Base-by-base conservation (phyloP, 2,113 vertebrate genomes). In the Daubentonia madagascariensis region DNA sequence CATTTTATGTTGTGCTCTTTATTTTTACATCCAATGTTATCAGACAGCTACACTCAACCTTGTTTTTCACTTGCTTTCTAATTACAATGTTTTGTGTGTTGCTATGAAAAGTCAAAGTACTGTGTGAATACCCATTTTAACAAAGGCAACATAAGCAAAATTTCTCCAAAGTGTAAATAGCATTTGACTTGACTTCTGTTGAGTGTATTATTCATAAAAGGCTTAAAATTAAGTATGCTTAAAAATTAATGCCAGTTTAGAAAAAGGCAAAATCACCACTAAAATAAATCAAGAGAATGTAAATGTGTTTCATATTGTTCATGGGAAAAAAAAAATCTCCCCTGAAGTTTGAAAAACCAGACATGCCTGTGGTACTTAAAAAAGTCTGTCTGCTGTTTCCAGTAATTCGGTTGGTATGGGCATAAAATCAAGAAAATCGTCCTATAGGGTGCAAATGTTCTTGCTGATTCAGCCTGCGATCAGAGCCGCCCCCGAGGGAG, bases 291-390 rank as follows among this genome's bases (percentile, higher is more conserved):
- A 45, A 78, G 94, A 70, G 89, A 92, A 35, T 3, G 45, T 37
- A 83, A 92, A 52, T 72, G 90, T 92, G 92, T 78, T 94, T 95
- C 89, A 43, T 84, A 80, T 80, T 85, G 87, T 95, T 97, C 96
- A 89, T 11, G 84, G 97, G 85, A 91, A 89, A 91, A 86, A 65
- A 68, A 86, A 72, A 75, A 67, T 89, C 83, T 67, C 59, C 8
- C 37, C 85, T 52, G 89, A 86, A 79, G 75, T 75, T 28, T 40
- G 57, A 52, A 68, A 95, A 96, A 52, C 95, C 95, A 96, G 98
- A 96, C 97, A 96, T 96, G 97, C 98, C 97, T 97, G 98, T 81
- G 97, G 97, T 86, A 7, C 92, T 89, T 57, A 28, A 1, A 57
- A 85, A 81, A 67, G 79, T 54, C 95, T 72, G 96, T 35, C 95